These are phyloP conservation scores for Periparus ater DNA, from an alignment of 2,797 vertebrate species.

Conservation along the genomic window DNA sequence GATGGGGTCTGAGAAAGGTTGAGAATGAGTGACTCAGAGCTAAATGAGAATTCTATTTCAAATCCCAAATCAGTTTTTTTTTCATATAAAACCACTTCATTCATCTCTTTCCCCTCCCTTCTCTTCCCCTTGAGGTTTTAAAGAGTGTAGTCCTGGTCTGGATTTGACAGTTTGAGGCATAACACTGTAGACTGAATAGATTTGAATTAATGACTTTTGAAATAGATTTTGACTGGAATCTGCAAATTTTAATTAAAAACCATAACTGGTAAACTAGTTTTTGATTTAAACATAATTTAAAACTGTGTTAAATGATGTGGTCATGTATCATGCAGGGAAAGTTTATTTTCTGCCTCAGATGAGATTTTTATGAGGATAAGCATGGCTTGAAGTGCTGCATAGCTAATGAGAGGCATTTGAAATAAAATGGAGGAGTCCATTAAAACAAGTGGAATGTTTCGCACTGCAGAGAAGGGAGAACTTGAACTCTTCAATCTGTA, in stretches of 20 bases:
- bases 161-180: neutral
- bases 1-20: neutral
- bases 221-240: neutral
- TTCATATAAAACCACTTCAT: neutral
- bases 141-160: neutral
- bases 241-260: slow-evolving; percentile 1
- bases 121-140: neutral
- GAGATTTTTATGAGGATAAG: neutral
- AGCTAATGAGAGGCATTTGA: neutral
- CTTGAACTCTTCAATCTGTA: neutral
- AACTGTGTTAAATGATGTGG: neutral
- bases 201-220: neutral
- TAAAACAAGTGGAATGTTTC: neutral
- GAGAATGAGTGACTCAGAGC: neutral
- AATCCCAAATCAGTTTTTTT: neutral
- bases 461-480: neutral
- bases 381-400: neutral
- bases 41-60: neutral
- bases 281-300: neutral
- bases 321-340: neutral
- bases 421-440: neutral
- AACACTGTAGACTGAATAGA: neutral
- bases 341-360: slow-evolving; percentile 13
- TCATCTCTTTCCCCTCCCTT: neutral
- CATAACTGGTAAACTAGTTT: neutral